Conservation (phyloP, 92 coral and sea anemone genomes). For the Parazoanthus atlanticus region DNA sequence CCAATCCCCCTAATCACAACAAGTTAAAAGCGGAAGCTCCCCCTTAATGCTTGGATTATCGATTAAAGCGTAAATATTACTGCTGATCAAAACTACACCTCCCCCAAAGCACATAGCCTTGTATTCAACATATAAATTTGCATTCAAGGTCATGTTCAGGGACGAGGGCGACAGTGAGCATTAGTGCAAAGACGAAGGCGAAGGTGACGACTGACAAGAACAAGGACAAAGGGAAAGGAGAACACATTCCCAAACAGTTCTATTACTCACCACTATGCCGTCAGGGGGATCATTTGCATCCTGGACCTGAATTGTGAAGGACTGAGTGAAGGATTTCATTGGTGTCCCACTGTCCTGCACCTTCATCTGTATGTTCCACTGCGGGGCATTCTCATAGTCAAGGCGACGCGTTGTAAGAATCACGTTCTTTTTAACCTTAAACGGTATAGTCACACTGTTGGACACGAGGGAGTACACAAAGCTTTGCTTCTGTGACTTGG, state of each 20-base stretch:
- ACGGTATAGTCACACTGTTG: constrained; percentile 60
- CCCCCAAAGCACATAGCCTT: neutral
- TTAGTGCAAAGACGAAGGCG: no score
- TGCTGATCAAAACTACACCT: neutral
- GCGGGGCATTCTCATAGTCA: constrained; percentile 72
- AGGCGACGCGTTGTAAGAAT: constrained; percentile 70
- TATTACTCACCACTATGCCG: constrained; percentile 63
- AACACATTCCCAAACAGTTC: neutral
- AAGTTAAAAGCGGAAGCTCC: no score
- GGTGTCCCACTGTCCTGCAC: constrained; percentile 81
- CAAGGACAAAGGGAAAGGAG: no score
- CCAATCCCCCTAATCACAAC: no score
- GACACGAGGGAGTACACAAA: constrained; percentile 58
- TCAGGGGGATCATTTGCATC: constrained; percentile 83
- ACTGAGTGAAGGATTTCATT: constrained; percentile 50
- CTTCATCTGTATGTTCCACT: constrained; percentile 73
- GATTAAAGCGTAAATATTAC: neutral
- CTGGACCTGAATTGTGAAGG: constrained; percentile 67
- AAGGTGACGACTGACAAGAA: no score
- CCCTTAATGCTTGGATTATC: no score
- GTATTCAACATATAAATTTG: no score
- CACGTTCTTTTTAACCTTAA: constrained; percentile 56
- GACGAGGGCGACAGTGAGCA: neutral
- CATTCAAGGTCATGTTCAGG: neutral
- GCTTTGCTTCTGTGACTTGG: constrained; percentile 57